These are phyloP conservation scores for Drosophila elegans DNA, from an alignment of 1,140 invertebrate genomes.

Conservation along the genomic window DNA sequence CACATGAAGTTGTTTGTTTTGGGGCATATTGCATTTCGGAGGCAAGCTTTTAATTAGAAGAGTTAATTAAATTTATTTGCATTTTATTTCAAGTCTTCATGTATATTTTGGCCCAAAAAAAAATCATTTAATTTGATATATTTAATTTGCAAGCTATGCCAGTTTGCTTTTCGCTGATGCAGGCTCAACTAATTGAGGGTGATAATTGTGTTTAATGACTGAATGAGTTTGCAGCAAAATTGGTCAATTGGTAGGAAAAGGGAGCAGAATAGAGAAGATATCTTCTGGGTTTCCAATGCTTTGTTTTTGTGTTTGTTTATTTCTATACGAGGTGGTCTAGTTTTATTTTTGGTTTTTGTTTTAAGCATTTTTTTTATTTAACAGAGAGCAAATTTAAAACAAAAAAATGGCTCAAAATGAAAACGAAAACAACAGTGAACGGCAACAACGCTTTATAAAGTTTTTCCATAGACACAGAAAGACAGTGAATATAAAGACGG, in stretches of 20 bases:
- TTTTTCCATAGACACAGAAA: background rate
- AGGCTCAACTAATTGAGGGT: slow-evolving; percentile 31
- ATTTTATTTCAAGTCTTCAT: slow-evolving; percentile 35
- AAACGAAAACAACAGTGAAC: too few relatives aligned
- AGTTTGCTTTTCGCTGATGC: slow-evolving; percentile 31
- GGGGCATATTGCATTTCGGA: slow-evolving; percentile 52
- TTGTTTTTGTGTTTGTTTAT: background rate
- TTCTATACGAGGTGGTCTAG: background rate
- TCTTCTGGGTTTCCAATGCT: background rate
- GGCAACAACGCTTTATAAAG: background rate
- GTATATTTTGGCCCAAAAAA: background rate
- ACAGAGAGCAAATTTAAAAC: too few relatives aligned
- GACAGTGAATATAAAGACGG: background rate
- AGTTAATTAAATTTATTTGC: slow-evolving; percentile 71
- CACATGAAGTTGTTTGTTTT: slow-evolving; percentile 6
- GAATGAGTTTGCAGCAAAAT: background rate
- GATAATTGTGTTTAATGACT: slow-evolving; percentile 33
- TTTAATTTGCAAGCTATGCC: slow-evolving; percentile 28
- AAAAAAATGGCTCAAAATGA: too few relatives aligned
- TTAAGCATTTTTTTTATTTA: too few relatives aligned
- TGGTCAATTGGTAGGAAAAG: background rate
- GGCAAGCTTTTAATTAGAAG: slow-evolving; percentile 57
- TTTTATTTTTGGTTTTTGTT: background rate
- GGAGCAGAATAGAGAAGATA: background rate
- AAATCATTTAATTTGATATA: slow-evolving; percentile 49